Conservation (phyloP, 2,797 vertebrate species). For the Aselliscus stoliczkanus region DNA sequence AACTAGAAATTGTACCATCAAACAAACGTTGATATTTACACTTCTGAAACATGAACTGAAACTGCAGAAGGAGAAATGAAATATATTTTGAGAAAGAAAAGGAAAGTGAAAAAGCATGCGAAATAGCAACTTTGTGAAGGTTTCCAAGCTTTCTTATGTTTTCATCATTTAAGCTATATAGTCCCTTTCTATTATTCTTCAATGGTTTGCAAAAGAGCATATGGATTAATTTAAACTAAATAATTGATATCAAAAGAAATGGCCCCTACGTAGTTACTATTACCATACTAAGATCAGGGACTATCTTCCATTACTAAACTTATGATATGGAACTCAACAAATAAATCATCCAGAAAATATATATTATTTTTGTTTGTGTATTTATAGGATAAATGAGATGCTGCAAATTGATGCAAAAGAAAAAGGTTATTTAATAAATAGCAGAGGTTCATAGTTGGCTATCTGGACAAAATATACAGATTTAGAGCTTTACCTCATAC, state of each 20-base stretch:
- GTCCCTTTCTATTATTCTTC: neutral
- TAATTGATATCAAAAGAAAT: neutral
- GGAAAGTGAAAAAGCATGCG: conserved; percentile 48
- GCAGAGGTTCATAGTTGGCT: no score
- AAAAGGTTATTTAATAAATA: no score
- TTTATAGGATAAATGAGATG: no score
- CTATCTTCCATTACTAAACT: neutral
- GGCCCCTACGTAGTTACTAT: neutral
- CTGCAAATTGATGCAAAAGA: no score
- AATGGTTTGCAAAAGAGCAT: neutral
- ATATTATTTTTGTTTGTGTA: no score
- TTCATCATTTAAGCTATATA: neutral
- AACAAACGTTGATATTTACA: neutral
- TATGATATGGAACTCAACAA: neutral
- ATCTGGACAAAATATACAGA: no score
- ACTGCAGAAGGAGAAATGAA: conserved; percentile 62
- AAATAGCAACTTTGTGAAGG: neutral
- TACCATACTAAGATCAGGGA: neutral
- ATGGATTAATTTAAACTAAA: neutral
- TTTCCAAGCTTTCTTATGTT: neutral
- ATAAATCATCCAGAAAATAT: neutral
- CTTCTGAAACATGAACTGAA: conserved; percentile 58
- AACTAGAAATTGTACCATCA: neutral
- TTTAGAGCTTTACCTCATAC: no score
- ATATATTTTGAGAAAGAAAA: conserved; percentile 51